Evolutionary conservation across 2,113 vertebrate genomes (phyloP), one percentile per base, ranked within the genome.

Genomic region (Channa maculata): DNA sequence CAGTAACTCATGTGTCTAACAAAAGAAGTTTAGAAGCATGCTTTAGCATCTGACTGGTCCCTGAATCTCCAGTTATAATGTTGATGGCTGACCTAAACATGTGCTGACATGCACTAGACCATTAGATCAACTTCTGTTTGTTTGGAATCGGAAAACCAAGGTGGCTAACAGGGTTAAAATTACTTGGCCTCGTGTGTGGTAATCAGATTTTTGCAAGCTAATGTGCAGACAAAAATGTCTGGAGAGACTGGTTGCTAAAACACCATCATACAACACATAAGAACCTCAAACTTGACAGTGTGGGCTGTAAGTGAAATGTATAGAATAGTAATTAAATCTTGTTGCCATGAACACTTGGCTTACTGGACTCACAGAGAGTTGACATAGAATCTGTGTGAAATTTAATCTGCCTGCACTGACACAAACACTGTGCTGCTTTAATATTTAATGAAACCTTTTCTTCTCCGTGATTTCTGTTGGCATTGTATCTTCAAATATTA

Each of bases 371-470:
- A 11, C 49, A 68, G 14, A 70, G 71, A 65, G 58, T 71, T 3
- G 2, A 64, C 38, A 57, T 38, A 65, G 48, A 68, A 67, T 72
- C 63, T 62, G 66, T 70, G 65, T 71, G 84, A 75, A 85, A 90
- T 70, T 60, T 14, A 70, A 78, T 82, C 72, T n/a, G 33, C 65
- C 37, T 85, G 45, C 64, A 45, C 74, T 39, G 46, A 79, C 77
- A 64, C 53, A 63, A 63, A 68, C 60, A 71, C 3, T 24, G 2
- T 33, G 12, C 8, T 8, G 50, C 39, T 90, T 24, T 79, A 77
- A 92, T 93, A 80, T 91, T 93, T 92, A 80, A 92, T 86, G 79
- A 52, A 38, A 37, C 77, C 38, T 34, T 89, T 91, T 93, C 86
- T 87, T 64, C 61, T 36, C 49, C 14, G 41, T 85, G 67, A 71